Conservation (phyloP, 2,797 vertebrate species). For the Sebastes hopkinsi region DNA sequence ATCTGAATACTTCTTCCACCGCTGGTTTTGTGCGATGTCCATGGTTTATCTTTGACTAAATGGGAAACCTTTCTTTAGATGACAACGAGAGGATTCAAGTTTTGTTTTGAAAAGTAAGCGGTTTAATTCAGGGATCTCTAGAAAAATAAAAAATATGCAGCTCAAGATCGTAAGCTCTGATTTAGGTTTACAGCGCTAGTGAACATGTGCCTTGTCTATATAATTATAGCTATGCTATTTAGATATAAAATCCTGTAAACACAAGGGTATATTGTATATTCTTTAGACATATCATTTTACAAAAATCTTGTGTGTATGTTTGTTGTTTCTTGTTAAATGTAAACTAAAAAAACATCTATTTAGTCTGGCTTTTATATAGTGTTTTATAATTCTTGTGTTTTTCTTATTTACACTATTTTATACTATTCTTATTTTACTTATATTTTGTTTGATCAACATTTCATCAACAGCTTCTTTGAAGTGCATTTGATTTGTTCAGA, state of each 20-base stretch:
- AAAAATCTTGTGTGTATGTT: rapidly evolving
- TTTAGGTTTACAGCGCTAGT: background rate
- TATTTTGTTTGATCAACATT: too few relatives aligned
- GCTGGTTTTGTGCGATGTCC: rapidly evolving
- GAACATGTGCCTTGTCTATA: background rate
- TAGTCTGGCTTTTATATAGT: too few relatives aligned
- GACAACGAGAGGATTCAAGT: background rate
- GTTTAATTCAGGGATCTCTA: background rate
- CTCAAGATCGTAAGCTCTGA: background rate
- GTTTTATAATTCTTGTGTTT: too few relatives aligned
- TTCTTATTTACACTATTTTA: too few relatives aligned
- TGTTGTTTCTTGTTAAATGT: background rate
- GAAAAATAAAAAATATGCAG: too few relatives aligned
- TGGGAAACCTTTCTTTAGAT: background rate
- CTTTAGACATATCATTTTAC: background rate
- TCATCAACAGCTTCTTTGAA: too few relatives aligned
- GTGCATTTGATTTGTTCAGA: too few relatives aligned
- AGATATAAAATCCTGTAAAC: background rate
- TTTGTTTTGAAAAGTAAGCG: background rate
- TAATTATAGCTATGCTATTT: background rate
- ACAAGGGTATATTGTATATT: background rate
- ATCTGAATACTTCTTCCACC: too few relatives aligned
- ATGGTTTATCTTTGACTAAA: background rate
- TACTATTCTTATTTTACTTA: too few relatives aligned
- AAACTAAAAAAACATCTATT: too few relatives aligned